Conservation (phyloP, 1,140 invertebrate genomes). For the Aphelenchoides fujianensis region DNA sequence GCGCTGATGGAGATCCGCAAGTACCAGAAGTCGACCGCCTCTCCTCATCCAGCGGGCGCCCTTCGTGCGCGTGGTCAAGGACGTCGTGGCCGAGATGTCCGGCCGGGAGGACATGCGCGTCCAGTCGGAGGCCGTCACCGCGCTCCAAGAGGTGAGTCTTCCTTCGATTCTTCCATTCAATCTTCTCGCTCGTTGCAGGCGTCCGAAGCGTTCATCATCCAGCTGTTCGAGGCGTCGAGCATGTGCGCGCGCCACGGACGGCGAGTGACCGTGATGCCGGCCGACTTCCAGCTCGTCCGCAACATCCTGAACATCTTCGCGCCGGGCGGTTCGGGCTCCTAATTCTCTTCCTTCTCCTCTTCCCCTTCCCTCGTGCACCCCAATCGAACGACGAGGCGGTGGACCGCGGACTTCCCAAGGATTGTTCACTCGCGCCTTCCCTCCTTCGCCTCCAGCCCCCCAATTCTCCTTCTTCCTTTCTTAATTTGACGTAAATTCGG, state of each 20-base stretch:
- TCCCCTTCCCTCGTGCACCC: no score
- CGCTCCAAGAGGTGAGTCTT: conserved; percentile 36
- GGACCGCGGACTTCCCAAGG: no score
- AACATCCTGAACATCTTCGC: conserved; percentile 29
- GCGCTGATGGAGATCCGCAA: conserved; percentile 37
- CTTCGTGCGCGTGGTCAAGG: conserved; percentile 26
- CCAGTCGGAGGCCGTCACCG: conserved; percentile 31
- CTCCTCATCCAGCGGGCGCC: conserved; percentile 26
- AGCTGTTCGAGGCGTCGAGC: conserved; percentile 34
- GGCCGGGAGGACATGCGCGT: neutral
- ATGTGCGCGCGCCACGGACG: conserved; percentile 37
- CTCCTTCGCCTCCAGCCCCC: no score
- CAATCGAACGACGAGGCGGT: no score
- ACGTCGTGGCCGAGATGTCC: conserved; percentile 20
- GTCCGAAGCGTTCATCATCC: conserved; percentile 34
- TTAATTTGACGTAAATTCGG: no score
- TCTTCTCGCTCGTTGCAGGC: conserved; percentile 30
- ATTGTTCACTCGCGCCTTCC: no score
- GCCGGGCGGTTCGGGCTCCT: neutral
- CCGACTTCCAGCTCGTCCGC: conserved; percentile 31
- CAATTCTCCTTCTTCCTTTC: no score
- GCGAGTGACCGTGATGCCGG: conserved; percentile 44
- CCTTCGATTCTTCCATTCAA: neutral
- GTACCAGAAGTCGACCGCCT: conserved; percentile 29
- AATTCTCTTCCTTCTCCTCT: no score